A percentile compares a stretch with the other conserved stretches of the same genome.
phyloP scores from a whole-genome alignment of 2,888 invertebrate species.

The Nebria brevicollis region DNA sequence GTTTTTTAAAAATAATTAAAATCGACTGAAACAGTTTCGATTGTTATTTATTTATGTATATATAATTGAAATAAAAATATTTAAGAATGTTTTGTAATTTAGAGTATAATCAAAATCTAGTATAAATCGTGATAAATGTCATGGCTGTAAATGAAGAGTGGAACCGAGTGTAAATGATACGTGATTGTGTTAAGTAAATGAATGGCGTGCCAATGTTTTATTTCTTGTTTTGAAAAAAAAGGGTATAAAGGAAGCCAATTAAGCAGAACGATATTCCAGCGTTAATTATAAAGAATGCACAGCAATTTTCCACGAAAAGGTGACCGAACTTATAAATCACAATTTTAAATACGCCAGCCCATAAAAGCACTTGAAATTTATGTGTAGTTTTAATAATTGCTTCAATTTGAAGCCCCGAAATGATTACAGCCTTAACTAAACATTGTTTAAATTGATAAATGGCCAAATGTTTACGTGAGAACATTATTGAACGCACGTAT shows the following conservation, averaged over 20 bases:
- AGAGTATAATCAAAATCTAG: too few relatives aligned
- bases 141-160: background rate
- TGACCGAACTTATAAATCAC: slow-evolving; percentile 1
- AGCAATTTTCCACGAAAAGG: background rate
- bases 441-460: slow-evolving; percentile 1
- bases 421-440: slow-evolving; percentile 1
- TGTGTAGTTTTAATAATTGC: background rate
- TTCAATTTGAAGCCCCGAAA: background rate
- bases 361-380: background rate
- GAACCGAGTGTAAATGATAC: background rate
- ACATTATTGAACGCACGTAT: background rate
- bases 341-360: slow-evolving; percentile 1
- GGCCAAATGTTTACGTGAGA: slow-evolving; percentile 1
- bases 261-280: background rate
- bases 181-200: slow-evolving; percentile 1
- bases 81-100: too few relatives aligned
- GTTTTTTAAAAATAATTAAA: too few relatives aligned
- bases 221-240: background rate
- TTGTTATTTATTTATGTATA: too few relatives aligned
- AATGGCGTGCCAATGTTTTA: background rate
- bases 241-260: background rate
- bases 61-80: too few relatives aligned
- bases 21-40: too few relatives aligned
- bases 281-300: background rate
- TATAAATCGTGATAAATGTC: too few relatives aligned